These are phyloP conservation scores for Odontamblyopus rebecca DNA, from an alignment of 2,797 vertebrate genomes.

Conservation along the genomic window DNA sequence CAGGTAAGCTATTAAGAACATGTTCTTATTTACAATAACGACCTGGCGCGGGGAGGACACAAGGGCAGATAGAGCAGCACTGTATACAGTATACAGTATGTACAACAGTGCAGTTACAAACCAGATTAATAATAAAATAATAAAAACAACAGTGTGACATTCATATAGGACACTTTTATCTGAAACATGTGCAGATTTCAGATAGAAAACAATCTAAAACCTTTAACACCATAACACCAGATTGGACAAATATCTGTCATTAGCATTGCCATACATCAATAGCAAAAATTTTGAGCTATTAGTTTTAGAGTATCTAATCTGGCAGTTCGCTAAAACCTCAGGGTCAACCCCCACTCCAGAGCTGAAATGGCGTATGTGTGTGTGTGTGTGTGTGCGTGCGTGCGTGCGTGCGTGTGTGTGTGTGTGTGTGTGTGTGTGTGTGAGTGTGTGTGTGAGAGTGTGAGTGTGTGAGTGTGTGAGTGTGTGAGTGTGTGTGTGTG, in stretches of 20 bases:
- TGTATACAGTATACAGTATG: too few relatives aligned
- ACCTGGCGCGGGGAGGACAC: too few relatives aligned
- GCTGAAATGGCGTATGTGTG: constrained; percentile 38
- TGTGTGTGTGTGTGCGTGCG: background rate
- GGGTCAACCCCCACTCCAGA: constrained; percentile 27
- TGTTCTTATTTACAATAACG: too few relatives aligned
- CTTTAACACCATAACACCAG: background rate
- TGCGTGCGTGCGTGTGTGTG: background rate
- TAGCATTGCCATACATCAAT: background rate
- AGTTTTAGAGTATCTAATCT: constrained; percentile 20
- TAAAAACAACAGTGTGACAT: too few relatives aligned
- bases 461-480: background rate
- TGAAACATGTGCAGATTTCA: too few relatives aligned
- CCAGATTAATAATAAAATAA: too few relatives aligned
- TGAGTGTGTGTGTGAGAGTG: background rate
- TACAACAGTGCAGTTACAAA: too few relatives aligned
- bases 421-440: background rate
- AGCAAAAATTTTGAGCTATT: background rate
- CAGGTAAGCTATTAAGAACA: too few relatives aligned
- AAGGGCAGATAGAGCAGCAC: too few relatives aligned
- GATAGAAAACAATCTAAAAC: too few relatives aligned
- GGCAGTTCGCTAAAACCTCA: constrained; percentile 26
- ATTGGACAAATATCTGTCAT: background rate
- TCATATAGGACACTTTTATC: too few relatives aligned
- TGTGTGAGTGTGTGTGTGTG: background rate